These are phyloP conservation scores for Calephelis virginiensis DNA, from an alignment of 1,140 invertebrate species.

Conservation along the genomic window DNA sequence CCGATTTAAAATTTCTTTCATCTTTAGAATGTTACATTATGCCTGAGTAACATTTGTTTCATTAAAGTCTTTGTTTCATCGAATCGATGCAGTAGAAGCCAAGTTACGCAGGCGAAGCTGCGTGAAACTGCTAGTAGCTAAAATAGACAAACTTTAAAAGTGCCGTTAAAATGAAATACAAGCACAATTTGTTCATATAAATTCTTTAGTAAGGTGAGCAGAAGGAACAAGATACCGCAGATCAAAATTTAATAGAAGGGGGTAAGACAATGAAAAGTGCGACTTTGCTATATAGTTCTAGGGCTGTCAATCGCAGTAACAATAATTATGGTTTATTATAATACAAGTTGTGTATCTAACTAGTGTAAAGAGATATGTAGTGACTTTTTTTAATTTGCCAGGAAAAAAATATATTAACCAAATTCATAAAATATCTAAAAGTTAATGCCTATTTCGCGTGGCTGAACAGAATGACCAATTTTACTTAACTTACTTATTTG, in stretches of 20 bases:
- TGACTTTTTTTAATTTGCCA: too few species aligned
- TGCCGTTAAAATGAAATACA: not conserved
- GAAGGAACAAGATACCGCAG: not conserved
- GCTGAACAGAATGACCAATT: too few species aligned
- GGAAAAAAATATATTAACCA: too few species aligned
- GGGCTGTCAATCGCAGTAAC: not conserved
- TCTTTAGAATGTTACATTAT: too few species aligned
- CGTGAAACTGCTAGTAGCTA: not conserved
- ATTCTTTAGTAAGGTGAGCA: conserved; percentile 5
- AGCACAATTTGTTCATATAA: not conserved
- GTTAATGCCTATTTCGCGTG: too few species aligned
- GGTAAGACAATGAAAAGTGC: conserved; percentile 15
- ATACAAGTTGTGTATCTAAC: not conserved
- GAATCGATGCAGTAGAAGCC: too few species aligned
- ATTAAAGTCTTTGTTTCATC: fast-evolving
- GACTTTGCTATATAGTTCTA: conserved; percentile 6
- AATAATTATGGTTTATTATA: not conserved
- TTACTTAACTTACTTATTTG: too few species aligned
- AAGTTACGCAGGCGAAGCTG: too few species aligned
- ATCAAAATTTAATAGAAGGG: conserved; percentile 13
- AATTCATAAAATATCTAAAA: too few species aligned
- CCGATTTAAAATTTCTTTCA: too few species aligned
- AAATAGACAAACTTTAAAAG: not conserved
- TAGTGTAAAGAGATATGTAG: too few species aligned
- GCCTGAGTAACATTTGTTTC: too few species aligned